Percentiles rank a stretch among this genome's conserved stretches.
Evolutionary conservation across 1,140 invertebrate species (phyloP).

Genomic region (Cydia pomonella): DNA sequence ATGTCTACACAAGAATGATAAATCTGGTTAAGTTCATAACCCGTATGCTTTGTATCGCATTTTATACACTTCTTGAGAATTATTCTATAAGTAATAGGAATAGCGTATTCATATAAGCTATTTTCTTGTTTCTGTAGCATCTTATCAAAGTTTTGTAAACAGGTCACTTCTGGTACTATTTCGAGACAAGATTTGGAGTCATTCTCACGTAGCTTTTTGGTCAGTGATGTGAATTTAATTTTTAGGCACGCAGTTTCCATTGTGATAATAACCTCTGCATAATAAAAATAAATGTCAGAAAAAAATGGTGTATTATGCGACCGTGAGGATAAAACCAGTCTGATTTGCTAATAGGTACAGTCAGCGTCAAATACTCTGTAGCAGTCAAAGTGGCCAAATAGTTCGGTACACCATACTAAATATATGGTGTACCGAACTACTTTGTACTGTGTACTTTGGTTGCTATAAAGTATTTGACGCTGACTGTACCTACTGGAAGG

Average conservation of each 20-base stretch:
- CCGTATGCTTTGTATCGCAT: slow-evolving; percentile 11
- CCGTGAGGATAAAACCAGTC: slow-evolving; percentile 34
- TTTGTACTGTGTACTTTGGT: no score
- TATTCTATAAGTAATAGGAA: slow-evolving; percentile 66
- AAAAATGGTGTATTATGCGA: slow-evolving; percentile 36
- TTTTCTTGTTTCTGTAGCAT: slow-evolving; percentile 56
- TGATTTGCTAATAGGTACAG: no score
- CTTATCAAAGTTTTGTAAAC: slow-evolving; percentile 61
- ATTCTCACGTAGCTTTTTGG: slow-evolving; percentile 47
- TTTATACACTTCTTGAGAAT: slow-evolving; percentile 52
- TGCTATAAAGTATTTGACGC: no score
- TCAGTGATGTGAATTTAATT: slow-evolving; percentile 60
- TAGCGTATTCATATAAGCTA: slow-evolving; percentile 54
- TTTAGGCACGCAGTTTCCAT: slow-evolving; percentile 55
- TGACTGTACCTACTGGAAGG: no score
- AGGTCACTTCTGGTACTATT: slow-evolving; percentile 61
- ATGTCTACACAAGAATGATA: slow-evolving; percentile 72
- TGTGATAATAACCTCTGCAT: slow-evolving; percentile 33
- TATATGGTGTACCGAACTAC: no score
- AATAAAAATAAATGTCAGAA: slow-evolving; percentile 41
- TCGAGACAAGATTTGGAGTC: slow-evolving; percentile 60
- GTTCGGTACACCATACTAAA: no score
- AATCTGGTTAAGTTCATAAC: slow-evolving; percentile 46
- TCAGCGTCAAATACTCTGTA: no score
- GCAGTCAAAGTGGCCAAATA: no score